Evolutionary conservation across 2,113 vertebrate genomes (phyloP).

Genomic region (Chloropsis cyanopogon): DNA sequence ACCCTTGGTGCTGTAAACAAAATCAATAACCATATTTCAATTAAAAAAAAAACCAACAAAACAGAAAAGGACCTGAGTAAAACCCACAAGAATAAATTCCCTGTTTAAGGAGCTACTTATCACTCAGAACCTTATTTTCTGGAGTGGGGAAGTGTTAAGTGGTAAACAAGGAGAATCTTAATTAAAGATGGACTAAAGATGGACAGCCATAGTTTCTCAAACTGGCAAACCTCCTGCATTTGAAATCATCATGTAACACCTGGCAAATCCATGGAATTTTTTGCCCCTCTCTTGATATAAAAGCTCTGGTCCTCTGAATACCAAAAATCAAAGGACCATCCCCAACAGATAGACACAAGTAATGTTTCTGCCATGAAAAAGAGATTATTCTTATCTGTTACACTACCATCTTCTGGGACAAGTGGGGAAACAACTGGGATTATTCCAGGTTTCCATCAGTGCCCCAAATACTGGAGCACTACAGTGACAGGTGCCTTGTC

Average conservation of each 20-base stretch:
- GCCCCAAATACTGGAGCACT: not conserved
- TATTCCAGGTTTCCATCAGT: not conserved
- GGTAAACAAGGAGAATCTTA: not conserved
- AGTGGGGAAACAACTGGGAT: conserved; percentile 8
- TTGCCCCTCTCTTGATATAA: not conserved
- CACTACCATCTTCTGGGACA: not conserved
- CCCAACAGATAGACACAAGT: not conserved
- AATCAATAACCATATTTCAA: conserved; percentile 7
- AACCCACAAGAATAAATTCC: not conserved
- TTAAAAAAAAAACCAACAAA: not conserved
- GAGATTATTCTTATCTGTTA: not conserved
- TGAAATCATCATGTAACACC: not conserved
- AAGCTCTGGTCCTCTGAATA: not conserved
- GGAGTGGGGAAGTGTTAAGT: not conserved
- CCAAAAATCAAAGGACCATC: not conserved
- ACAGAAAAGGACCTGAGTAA: not conserved
- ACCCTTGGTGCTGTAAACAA: not conserved
- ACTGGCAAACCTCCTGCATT: not conserved
- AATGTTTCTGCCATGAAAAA: not conserved
- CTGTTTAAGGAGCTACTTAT: not conserved
- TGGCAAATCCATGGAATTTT: not conserved
- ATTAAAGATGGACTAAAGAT: not conserved
- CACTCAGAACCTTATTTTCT: not conserved
- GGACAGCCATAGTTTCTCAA: not conserved
- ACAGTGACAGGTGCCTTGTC: conserved; percentile 38